Evolutionary conservation across 1,140 invertebrate species (phyloP), one percentile per base, ranked within the genome.

Genomic region (Hyposmocoma kahamanoa): DNA sequence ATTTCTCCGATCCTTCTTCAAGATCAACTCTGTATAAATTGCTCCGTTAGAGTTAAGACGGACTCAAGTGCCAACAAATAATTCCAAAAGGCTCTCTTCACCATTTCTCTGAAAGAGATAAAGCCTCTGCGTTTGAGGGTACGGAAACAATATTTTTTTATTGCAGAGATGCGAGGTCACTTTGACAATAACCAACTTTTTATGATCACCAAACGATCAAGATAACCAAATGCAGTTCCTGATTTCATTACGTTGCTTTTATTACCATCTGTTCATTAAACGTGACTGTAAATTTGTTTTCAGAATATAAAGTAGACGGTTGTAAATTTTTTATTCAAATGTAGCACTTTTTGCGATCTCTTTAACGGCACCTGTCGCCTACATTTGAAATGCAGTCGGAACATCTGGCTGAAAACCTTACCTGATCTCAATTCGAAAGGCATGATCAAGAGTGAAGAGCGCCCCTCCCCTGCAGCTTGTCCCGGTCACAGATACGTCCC

Each of bases 381-480:
- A 28, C 6, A 28, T n/a, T n/a, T n/a, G n/a, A n/a, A n/a, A n/a
- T n/a, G n/a, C n/a, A n/a, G n/a, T n/a, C n/a, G 20, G 22, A 22
- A 36, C 15, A 15, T 42, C 10, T 43, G 43, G 53, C 50, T 64
- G 50, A 62, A 65, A 63, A 58, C 47, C 74, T 79, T 67, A 84
- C 80, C 80, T 84, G 80, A 68, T 84, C 80, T 76, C 76, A 71
- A 58, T 62, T 81, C 80, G 70, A 80, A 84, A 54, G 80, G 80
- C 80, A 84, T 84, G 63, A 66, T 70, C 60, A 72, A 66, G 67
- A 68, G 69, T 75, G 69, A 65, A 72, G 69, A 69, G 52, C 64
- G 65, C 72, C 73, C 67, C 76, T 75, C 72, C 69, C 69, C 59
- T 68, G 50, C 60, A 63, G 47, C 24, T 32, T 47, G 46, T 56